A percentile compares a stretch with the other conserved stretches of the same genome.
phyloP scores from a whole-genome alignment of 2,888 invertebrate species.

The Polyommatus iphigenia region DNA sequence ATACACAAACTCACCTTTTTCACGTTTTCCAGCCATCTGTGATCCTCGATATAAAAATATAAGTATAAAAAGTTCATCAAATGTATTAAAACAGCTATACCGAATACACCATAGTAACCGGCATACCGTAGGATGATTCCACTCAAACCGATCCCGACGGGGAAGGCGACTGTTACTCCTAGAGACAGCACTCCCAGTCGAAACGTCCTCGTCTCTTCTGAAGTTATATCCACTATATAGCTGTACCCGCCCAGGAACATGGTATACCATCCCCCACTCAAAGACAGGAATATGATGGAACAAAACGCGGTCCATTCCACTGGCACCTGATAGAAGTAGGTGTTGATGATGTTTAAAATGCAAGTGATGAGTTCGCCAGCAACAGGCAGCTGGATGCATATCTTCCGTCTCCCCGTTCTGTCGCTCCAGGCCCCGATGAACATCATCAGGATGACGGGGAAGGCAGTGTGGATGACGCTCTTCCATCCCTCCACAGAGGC shows the following conservation, averaged over 20 bases:
- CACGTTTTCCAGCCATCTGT: neutral
- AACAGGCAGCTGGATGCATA: slow-evolving; percentile 18
- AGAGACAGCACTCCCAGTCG: slow-evolving; percentile 10
- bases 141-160: slow-evolving; percentile 7
- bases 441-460: slow-evolving; percentile 48
- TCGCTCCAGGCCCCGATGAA: slow-evolving; percentile 83
- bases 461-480: slow-evolving; percentile 72
- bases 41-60: slow-evolving; percentile 18
- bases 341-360: slow-evolving; percentile 22
- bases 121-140: neutral
- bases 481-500: slow-evolving; percentile 78
- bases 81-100: neutral
- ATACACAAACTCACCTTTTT: neutral
- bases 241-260: slow-evolving; percentile 19
- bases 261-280: slow-evolving; percentile 16
- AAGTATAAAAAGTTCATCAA: slow-evolving; percentile 5
- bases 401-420: slow-evolving; percentile 61
- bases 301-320: slow-evolving; percentile 29
- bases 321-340: slow-evolving; percentile 20
- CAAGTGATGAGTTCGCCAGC: slow-evolving; percentile 13
- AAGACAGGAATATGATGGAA: slow-evolving; percentile 12
- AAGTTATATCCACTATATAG: slow-evolving; percentile 29
- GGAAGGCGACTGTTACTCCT: neutral
- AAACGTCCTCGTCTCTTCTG: slow-evolving; percentile 26
- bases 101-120: slow-evolving; percentile 12